Conservation (phyloP, 2,113 vertebrate genomes). For the Heloderma charlesbogerti region DNA sequence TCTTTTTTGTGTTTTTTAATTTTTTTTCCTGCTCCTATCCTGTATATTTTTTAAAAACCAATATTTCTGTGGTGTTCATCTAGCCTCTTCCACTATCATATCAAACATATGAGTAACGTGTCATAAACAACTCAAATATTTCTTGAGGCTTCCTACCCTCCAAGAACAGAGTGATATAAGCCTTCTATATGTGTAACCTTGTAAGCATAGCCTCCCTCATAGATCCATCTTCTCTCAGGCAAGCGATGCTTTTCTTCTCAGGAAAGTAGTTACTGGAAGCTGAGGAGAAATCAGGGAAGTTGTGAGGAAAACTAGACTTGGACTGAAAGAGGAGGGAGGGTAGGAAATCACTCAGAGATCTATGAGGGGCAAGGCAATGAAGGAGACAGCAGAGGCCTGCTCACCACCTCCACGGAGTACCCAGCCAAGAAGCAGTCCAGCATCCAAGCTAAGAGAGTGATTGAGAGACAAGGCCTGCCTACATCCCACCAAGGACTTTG, state of each 20-base stretch:
- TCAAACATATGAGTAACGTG: background rate
- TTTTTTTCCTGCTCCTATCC: background rate
- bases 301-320: background rate
- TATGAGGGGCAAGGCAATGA: background rate
- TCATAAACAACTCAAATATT: background rate
- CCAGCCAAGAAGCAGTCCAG: background rate
- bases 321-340: too few relatives aligned
- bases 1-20: background rate
- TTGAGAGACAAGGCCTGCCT: background rate
- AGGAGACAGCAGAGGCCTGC: background rate
- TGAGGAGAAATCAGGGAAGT: background rate
- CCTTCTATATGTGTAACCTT: background rate
- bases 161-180: background rate
- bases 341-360: background rate
- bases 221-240: background rate
- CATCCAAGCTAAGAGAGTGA: background rate
- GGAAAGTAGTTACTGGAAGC: background rate
- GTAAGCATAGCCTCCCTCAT: background rate
- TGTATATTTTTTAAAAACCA: background rate
- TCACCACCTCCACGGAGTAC: background rate
- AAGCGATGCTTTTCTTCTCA: background rate
- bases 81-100: background rate
- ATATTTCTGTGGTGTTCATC: background rate
- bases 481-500: background rate
- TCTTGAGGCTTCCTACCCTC: background rate